Percentiles rank a stretch among this genome's conserved stretches.
Evolutionary conservation across 2,113 vertebrate species (phyloP).

Genomic region (Psophia crepitans): DNA sequence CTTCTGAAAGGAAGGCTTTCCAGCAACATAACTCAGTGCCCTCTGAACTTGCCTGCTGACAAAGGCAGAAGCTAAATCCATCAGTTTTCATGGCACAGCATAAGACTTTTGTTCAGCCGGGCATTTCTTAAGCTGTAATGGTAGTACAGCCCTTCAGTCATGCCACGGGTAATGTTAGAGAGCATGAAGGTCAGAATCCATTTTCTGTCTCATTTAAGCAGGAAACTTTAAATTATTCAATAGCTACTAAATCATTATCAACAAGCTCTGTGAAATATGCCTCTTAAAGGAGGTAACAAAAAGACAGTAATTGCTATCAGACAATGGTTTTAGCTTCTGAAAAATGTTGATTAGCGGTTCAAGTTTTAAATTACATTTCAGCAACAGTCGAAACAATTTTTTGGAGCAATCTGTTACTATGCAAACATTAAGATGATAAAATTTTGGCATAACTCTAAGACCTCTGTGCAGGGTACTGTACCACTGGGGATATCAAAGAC

Average conservation of each 20-base stretch:
- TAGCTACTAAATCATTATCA: neutral
- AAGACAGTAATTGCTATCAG: neutral
- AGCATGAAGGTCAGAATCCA: constrained; percentile 3
- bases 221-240: constrained; percentile 26
- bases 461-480: neutral
- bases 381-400: neutral
- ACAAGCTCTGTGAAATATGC: neutral
- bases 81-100: neutral
- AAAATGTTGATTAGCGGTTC: neutral
- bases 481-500: neutral
- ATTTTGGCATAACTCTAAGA: neutral
- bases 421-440: neutral
- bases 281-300: neutral
- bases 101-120: neutral
- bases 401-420: neutral
- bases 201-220: constrained; percentile 7
- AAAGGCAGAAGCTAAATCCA: neutral
- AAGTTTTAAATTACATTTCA: neutral
- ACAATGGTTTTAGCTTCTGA: neutral
- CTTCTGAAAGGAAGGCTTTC: neutral
- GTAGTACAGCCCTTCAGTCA: neutral
- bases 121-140: neutral
- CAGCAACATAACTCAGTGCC: neutral
- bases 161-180: neutral
- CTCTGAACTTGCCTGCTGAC: neutral